phyloP scores from a whole-genome alignment of 2,888 invertebrate species.

The Caenorhabditis panamensis region DNA sequence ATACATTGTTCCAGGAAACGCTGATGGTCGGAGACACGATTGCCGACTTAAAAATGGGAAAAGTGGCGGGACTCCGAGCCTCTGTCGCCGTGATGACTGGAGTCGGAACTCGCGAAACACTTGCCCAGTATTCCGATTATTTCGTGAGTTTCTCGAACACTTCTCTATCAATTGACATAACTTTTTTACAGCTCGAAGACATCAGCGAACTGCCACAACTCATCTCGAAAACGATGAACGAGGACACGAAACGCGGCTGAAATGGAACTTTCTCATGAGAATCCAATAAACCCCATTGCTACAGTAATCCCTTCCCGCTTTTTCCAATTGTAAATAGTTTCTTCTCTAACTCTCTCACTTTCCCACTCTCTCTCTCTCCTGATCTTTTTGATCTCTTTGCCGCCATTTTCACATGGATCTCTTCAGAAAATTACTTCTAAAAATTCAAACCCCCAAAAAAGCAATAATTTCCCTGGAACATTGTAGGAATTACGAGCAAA shows the following conservation, averaged over 20 bases:
- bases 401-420: slow-evolving; percentile 29
- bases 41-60: slow-evolving; percentile 83
- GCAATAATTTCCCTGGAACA: slow-evolving; percentile 30
- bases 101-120: slow-evolving; percentile 76
- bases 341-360: slow-evolving; percentile 2
- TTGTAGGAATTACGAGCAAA: slow-evolving; percentile 13
- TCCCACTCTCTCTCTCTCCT: slow-evolving; percentile 1
- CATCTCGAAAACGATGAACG: slow-evolving; percentile 69
- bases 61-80: slow-evolving; percentile 82
- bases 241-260: slow-evolving; percentile 73
- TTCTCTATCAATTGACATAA: background rate
- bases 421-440: background rate
- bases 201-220: slow-evolving; percentile 74
- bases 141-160: slow-evolving; percentile 68
- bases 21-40: slow-evolving; percentile 83
- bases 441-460: background rate
- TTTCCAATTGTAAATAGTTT: slow-evolving; percentile 41
- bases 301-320: background rate
- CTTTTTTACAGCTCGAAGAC: slow-evolving; percentile 74
- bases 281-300: background rate
- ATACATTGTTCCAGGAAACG: slow-evolving; percentile 79
- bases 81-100: slow-evolving; percentile 83
- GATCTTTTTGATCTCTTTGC: slow-evolving; percentile 22
- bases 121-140: slow-evolving; percentile 79
- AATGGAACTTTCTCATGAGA: background rate